Evolutionary conservation across 2,113 vertebrate genomes (phyloP).

Genomic region (Callithrix jacchus): DNA sequence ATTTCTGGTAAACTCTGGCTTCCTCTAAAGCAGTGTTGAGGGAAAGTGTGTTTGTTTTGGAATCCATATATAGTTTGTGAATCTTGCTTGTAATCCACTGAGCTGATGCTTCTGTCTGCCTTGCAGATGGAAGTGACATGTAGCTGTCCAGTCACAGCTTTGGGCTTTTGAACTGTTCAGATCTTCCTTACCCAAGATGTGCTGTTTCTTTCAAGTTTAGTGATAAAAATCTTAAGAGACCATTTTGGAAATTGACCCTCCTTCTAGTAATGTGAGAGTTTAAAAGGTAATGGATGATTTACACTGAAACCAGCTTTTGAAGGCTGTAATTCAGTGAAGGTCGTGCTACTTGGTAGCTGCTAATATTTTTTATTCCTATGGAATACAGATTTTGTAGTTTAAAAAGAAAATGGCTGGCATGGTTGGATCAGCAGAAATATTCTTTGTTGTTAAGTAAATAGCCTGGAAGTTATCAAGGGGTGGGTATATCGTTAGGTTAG

Average conservation of each 20-base stretch:
- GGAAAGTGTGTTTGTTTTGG: slow-evolving; percentile 5
- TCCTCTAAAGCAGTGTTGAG: background rate
- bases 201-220: background rate
- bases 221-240: background rate
- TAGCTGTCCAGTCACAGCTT: background rate
- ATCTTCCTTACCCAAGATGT: background rate
- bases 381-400: background rate
- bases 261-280: background rate
- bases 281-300: background rate
- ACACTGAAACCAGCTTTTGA: background rate
- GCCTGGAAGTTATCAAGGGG: background rate
- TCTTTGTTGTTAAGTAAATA: background rate
- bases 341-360: background rate
- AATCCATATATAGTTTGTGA: background rate
- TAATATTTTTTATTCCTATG: background rate
- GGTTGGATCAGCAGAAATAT: background rate
- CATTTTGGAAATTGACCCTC: background rate
- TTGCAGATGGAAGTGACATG: background rate
- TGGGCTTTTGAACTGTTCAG: background rate
- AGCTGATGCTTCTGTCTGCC: background rate
- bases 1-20: background rate
- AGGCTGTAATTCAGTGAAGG: background rate
- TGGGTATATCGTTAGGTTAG: background rate
- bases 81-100: background rate
- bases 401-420: background rate